Evolutionary conservation across 1,140 invertebrate species (phyloP).

Genomic region (Pygmarrhopalites habei): DNA sequence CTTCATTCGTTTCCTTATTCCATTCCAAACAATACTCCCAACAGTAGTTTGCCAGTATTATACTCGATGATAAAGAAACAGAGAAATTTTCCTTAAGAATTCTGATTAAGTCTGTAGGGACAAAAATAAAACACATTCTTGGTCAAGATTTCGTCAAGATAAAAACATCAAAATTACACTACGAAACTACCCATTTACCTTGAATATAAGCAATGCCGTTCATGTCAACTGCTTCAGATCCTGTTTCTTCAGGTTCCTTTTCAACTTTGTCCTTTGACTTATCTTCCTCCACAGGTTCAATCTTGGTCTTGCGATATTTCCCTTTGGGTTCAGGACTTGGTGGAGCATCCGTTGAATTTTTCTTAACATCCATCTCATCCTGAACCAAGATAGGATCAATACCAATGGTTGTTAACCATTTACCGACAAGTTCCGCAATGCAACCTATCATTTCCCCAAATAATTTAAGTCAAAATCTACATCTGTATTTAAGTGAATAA

Average conservation of each 20-base stretch:
- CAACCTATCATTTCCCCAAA: slow-evolving; percentile 48
- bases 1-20: slow-evolving; percentile 66
- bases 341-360: neutral
- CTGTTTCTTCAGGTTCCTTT: slow-evolving; percentile 6
- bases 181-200: neutral
- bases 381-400: slow-evolving; percentile 54
- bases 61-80: slow-evolving; percentile 68
- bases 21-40: slow-evolving; percentile 84
- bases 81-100: slow-evolving; percentile 69
- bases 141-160: too few relatives aligned
- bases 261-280: too few relatives aligned
- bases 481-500: neutral
- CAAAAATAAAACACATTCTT: neutral
- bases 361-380: slow-evolving; percentile 22
- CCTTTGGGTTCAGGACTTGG: slow-evolving; percentile 3
- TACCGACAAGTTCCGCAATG: slow-evolving; percentile 71
- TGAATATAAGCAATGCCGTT: neutral
- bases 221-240: slow-evolving; percentile 3
- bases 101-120: slow-evolving; percentile 45
- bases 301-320: too few relatives aligned
- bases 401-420: slow-evolving; percentile 66
- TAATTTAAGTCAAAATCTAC: neutral
- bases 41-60: slow-evolving; percentile 72
- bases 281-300: too few relatives aligned
- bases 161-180: too few relatives aligned